Conservation (phyloP, 1,140 invertebrate genomes). For the Elymnias hypermnestra region DNA sequence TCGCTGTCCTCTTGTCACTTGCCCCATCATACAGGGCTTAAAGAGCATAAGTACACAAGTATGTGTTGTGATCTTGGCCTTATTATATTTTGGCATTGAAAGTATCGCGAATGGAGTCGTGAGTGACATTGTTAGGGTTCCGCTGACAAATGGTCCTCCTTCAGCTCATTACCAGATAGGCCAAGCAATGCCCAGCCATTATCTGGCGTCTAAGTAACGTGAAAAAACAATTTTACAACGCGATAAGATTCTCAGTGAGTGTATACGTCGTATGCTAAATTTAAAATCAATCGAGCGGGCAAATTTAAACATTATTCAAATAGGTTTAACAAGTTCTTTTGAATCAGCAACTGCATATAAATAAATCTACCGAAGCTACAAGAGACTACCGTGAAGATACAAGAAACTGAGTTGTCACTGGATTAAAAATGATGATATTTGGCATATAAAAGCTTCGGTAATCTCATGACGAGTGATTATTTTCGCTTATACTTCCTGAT, state of each 20-base stretch:
- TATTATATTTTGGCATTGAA: slow-evolving; percentile 67
- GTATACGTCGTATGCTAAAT: no score
- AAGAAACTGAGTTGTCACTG: no score
- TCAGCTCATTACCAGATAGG: slow-evolving; percentile 8
- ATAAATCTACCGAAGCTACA: no score
- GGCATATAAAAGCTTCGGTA: no score
- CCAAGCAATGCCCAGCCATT: neutral
- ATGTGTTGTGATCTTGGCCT: slow-evolving; percentile 50
- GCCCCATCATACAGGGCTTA: slow-evolving; percentile 14
- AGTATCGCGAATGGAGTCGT: slow-evolving; percentile 47
- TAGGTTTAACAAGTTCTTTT: no score
- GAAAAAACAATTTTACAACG: neutral
- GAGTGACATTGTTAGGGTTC: slow-evolving; percentile 47
- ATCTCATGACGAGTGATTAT: no score
- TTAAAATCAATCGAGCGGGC: no score
- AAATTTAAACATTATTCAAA: no score
- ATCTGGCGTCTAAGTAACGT: neutral
- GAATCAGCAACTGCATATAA: no score
- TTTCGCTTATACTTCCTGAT: no score
- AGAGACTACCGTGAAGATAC: no score
- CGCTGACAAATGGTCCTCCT: slow-evolving; percentile 26
- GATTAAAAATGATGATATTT: no score
- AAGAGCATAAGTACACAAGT: slow-evolving; percentile 38
- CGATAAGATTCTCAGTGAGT: neutral
- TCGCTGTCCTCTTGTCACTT: slow-evolving; percentile 14